Evolutionary conservation across 2,113 vertebrate species (phyloP), one percentile per base, ranked within the genome.

Genomic region (Cryptoleucopteryx plumbea): DNA sequence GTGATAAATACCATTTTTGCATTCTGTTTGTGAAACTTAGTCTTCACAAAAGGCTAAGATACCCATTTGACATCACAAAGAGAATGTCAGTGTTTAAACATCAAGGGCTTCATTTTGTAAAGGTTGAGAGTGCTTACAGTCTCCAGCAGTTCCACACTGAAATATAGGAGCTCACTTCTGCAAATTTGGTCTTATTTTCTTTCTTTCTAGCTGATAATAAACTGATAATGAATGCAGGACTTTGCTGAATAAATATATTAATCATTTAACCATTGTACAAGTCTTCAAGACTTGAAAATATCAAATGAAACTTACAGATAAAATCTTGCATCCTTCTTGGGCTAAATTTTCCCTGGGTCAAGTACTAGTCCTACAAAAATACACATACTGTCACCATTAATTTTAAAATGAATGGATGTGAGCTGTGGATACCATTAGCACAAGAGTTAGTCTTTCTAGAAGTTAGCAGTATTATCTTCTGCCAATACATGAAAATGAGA

Each of bases 1-100:
- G 80, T 90, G 88, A 95, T 92, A 95, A 95, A 93, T 92, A 73
- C 72, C 45, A 32, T 71, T 90, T 96, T 93, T 94, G 84, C 91
- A 92, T 93, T 95, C 80, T 96, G 92, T 95, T 96, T 96, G 79
- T 95, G 82, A 25, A 47, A 81, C 48, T 74, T 78, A 67, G 66
- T 10, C 50, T 82, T 75, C 68, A 75, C 48, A 88, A 85, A 95
- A 95, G 90, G 89, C 71, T 50, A 68, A 94, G 95, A 79, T 66
- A 63, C 72, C 61, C 70, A 40, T 81, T 61, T 94, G 91, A 93
- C 83, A 91, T 48, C 82, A 48, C 66, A 94, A 86, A 93, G 77
- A 62, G 56, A 78, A 91, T 87, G 89, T 67, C 67, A 34, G 38
- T 79, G 59, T 81, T 94, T 73, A 81, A 94, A 89, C 84, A 93